Conservation (phyloP, 1,140 invertebrate species). For the Macrocentrus cingulum region DNA sequence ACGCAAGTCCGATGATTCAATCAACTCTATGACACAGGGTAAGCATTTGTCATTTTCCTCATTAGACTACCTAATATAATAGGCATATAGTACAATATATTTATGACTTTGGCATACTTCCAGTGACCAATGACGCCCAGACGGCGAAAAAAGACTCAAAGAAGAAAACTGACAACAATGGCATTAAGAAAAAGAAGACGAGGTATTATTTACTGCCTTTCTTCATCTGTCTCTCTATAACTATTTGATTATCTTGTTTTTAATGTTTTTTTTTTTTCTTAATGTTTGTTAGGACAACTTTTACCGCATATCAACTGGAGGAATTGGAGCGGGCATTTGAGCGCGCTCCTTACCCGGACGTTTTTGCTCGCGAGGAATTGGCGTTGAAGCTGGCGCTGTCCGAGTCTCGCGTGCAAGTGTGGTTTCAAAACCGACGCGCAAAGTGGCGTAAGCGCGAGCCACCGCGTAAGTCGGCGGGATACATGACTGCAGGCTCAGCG, state of each 20-base stretch:
- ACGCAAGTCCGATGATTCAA: conserved; percentile 50
- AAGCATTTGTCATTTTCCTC: conserved; percentile 15
- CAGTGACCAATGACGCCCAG: conserved; percentile 53
- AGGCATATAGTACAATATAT: not conserved
- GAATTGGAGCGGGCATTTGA: conserved; percentile 93
- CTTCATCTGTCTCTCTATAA: not conserved
- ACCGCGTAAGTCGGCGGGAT: conserved; percentile 86
- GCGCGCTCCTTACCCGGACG: conserved; percentile 93
- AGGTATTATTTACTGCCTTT: conserved; percentile 63
- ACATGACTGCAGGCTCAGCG: conserved; percentile 65
- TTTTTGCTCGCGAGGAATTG: conserved; percentile 92
- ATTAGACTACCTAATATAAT: not conserved
- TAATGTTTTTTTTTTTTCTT: not conserved
- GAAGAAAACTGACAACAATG: conserved; percentile 84
- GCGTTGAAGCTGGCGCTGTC: conserved; percentile 87
- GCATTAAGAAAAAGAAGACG: conserved; percentile 92
- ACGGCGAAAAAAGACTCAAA: conserved; percentile 73
- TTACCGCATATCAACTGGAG: conserved; percentile 93
- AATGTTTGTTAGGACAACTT: conserved; percentile 79
- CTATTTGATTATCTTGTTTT: not conserved
- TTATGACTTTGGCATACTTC: conserved; percentile 23
- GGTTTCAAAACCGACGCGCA: conserved; percentile 93
- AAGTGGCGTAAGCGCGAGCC: conserved; percentile 99
- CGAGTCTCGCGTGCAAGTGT: conserved; percentile 92
- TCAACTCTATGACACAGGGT: conserved; percentile 51